Evolutionary conservation across 23 tunicate species (phyloP), one percentile per base, ranked within the genome.

Genomic region (Corella eumyota): DNA sequence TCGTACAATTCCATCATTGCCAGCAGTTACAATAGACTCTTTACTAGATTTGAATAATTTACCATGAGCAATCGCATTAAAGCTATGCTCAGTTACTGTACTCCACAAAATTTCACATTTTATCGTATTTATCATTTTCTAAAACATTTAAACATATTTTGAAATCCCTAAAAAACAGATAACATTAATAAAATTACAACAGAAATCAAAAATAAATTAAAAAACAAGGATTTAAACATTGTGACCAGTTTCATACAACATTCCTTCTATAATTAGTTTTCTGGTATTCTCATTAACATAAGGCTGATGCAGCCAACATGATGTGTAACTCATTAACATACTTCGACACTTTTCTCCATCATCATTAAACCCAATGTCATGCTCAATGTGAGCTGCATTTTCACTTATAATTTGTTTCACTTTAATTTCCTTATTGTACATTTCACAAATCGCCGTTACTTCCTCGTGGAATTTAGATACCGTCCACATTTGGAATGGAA

Each of bases 281-380:
- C 47, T 6, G 2, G 24, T 47, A 33, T 34, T 20, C 49, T 75
- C 83, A 69, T 84, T 69, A 28, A 75, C 56, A 56, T 53, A 84
- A 45, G 94, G 94, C 56, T 84, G 62, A 64, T 84, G 83, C 38
- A 84, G 68, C 94, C 94, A 84, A 49, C 83, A 62, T 3, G 94
- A 80, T 5, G 74, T 57, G 64, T 73, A 75, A 0, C 71, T 68
- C 78, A 70, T 84, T 31, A 84, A 30, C 13, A 69, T 56, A 56
- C 75, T 72, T 11, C 94, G 51, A 30, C 77, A 77, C 22, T 73
- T 28, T 27, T 29, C 36, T 24, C 38, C 67, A 58, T 29, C 53
- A 46, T 52, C 73, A 2, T 60, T 30, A 2, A 15, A n/a, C 32
- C 47, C 30, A 53, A 53, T 51, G 23, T 25, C 35, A 27, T 28